phyloP scores from a whole-genome alignment of 2,888 invertebrate genomes.

The Anagyrus pseudococci region DNA sequence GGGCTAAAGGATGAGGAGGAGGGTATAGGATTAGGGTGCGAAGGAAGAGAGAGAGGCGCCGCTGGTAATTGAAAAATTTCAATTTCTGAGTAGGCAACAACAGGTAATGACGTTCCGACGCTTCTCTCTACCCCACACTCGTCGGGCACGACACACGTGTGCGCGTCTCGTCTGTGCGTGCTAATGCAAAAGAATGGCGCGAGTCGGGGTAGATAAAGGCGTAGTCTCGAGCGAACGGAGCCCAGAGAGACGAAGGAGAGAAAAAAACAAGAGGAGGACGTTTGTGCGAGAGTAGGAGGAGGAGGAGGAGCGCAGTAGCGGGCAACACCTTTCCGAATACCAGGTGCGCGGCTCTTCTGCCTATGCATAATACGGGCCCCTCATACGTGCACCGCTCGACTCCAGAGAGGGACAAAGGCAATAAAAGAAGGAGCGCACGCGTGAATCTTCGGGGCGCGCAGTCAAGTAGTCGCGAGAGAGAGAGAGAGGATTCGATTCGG shows the following conservation, averaged over 20 bases:
- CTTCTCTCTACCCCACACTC: not conserved
- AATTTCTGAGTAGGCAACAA: slow-evolving; percentile 34
- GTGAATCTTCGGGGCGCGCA: not conserved
- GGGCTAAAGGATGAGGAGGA: slow-evolving; percentile 28
- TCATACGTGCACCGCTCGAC: slow-evolving; percentile 22
- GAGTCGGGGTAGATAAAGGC: slow-evolving; percentile 23
- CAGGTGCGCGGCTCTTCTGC: slow-evolving; percentile 22
- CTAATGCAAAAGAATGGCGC: not conserved
- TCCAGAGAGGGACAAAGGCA: slow-evolving; percentile 32
- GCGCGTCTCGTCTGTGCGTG: not conserved
- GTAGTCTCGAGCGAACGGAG: slow-evolving; percentile 12
- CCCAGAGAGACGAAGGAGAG: not conserved
- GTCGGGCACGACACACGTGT: too few relatives aligned
- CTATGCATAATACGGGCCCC: slow-evolving; percentile 39
- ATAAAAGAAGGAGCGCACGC: slow-evolving; percentile 13
- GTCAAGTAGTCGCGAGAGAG: slow-evolving; percentile 31
- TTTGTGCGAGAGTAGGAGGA: slow-evolving; percentile 4
- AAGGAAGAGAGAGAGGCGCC: too few relatives aligned
- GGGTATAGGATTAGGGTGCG: too few relatives aligned
- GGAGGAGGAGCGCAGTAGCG: slow-evolving; percentile 26
- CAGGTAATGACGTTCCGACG: slow-evolving; percentile 20
- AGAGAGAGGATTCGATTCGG: slow-evolving; percentile 34
- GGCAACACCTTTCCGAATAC: slow-evolving; percentile 33
- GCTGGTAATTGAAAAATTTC: slow-evolving; percentile 37
- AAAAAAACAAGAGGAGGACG: slow-evolving; percentile 1